A percentile compares a stretch with the other conserved stretches of the same genome.
These are phyloP conservation scores for Nephrotoma flavescens DNA, from an alignment of 2,888 invertebrate species.

Conservation along the genomic window DNA sequence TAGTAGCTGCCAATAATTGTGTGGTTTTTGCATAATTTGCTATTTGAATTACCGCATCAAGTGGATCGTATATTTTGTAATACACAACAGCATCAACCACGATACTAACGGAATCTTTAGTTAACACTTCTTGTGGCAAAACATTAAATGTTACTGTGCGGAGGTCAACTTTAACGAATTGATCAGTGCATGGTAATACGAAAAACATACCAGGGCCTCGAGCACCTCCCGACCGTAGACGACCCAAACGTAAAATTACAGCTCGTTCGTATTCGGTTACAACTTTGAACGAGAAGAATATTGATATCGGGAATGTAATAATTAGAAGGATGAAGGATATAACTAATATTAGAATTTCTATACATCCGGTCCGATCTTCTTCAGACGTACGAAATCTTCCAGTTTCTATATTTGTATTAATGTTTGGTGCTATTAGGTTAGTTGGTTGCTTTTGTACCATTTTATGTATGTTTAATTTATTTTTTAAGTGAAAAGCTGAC, in stretches of 20 bases:
- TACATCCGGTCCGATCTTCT: conserved; percentile 9
- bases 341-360: conserved; percentile 16
- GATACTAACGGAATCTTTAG: not conserved
- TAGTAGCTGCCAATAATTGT: not conserved
- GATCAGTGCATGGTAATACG: not conserved
- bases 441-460: too few relatives aligned
- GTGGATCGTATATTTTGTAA: not conserved
- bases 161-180: not conserved
- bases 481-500: too few relatives aligned
- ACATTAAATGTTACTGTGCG: not conserved
- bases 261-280: conserved; percentile 43
- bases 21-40: not conserved
- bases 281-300: conserved; percentile 25
- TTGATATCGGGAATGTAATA: conserved; percentile 20
- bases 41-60: not conserved
- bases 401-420: not conserved
- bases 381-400: not conserved
- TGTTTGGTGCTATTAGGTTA: not conserved
- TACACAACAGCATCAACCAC: not conserved
- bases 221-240: conserved; percentile 12
- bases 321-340: conserved; percentile 18
- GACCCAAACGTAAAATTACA: conserved; percentile 46
- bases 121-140: not conserved
- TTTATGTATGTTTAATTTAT: too few relatives aligned
- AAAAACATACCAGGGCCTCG: not conserved